Evolutionary conservation across 2,888 invertebrate genomes (phyloP).

Genomic region (Piscicola geometra): DNA sequence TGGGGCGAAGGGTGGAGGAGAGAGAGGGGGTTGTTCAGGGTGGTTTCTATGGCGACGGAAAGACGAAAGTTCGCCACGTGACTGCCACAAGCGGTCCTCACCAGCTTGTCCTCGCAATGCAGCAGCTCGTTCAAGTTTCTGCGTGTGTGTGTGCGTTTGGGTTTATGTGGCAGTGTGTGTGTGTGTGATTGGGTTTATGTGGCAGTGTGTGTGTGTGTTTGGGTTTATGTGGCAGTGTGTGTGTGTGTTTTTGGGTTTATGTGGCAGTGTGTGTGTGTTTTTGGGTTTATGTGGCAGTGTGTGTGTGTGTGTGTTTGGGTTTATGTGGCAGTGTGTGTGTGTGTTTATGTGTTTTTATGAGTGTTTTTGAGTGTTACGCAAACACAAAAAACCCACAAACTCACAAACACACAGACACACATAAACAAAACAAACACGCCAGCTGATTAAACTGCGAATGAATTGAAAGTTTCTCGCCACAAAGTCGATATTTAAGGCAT

Average conservation of each 20-base stretch:
- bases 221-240: not conserved
- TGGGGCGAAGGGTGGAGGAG: no score
- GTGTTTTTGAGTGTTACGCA: constrained; percentile 38
- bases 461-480: no score
- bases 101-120: constrained; percentile 41
- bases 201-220: constrained; percentile 27
- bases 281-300: constrained; percentile 1
- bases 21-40: constrained; percentile 13
- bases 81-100: constrained; percentile 43
- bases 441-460: no score
- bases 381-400: no score
- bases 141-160: not conserved
- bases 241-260: not conserved
- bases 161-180: not conserved
- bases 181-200: not conserved
- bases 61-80: constrained; percentile 41
- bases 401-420: no score
- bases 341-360: no score
- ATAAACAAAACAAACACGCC: no score
- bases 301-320: constrained; percentile 25
- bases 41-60: constrained; percentile 38
- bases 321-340: no score
- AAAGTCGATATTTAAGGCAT: no score
- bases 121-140: constrained; percentile 38
- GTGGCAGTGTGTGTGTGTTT: not conserved